Evolutionary conservation across 2,888 invertebrate species (phyloP), one percentile per base, ranked within the genome.

Genomic region (Pollenia labialis): DNA sequence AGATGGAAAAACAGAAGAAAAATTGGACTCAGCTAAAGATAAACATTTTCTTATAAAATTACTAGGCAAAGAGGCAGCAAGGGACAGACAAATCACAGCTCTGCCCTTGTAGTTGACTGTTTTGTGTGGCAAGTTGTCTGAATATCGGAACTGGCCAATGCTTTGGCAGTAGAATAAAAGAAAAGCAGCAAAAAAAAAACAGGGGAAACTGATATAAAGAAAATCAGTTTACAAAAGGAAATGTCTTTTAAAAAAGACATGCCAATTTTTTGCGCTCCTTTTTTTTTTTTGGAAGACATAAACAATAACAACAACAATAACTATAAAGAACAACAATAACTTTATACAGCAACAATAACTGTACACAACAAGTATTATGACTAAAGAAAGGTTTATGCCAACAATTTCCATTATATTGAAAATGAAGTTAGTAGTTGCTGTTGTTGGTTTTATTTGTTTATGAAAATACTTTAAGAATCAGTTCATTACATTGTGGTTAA

Each of bases 401-500:
- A 42, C 52, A 54, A 69, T 69, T 18, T 46, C 12, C 16, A 18
- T 54, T 54, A 11, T 54, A 54, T 54, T 18, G 54, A 11, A 4
- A 52, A 16, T 23, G 11, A 32, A 32, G 32, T 32, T 42, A 16
- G 16, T 69, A 54, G 42, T 12, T 69, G 52, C n/a, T 69, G 46
- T 40, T 68, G 40, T 68, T 52, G 9, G 40, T 69, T 40, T 48
- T 50, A 14, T 52, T 52, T 54, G 10, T 0, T 12, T n/a, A 52
- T 42, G 42, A 69, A 69, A 69, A 54, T 10, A 54, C 40, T 56
- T 56, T 72, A 81, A 81, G 42, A 81, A 81, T 46, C 72, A n/a
- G 54, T 81, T 66, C 54, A 71, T 81, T 64, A 81, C 40, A 72
- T 81, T 32, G 56, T 64, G 64, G 50, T 54, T 64, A 72, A 64